These are phyloP conservation scores for Gadus macrocephalus DNA, from an alignment of 2,113 vertebrate species.

Conservation along the genomic window DNA sequence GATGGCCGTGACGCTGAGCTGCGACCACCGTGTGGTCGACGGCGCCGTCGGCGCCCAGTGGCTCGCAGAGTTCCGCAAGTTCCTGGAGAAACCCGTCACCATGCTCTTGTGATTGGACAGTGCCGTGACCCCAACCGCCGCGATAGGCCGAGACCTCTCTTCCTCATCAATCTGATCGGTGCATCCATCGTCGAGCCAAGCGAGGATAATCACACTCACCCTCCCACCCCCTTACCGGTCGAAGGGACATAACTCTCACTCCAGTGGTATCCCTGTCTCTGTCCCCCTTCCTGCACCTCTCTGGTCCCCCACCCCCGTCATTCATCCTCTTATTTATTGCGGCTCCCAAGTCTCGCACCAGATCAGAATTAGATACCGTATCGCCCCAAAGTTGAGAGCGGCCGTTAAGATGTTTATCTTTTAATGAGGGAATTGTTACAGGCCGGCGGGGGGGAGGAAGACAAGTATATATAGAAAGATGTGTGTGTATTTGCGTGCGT, in stretches of 20 bases:
- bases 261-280: conserved; percentile 31
- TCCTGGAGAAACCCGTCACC: conserved; percentile 87
- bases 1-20: conserved; percentile 96
- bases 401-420: conserved; percentile 19
- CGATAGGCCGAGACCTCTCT: conserved; percentile 21
- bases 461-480: conserved; percentile 1
- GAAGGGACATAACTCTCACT: conserved; percentile 51
- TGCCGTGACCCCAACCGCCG: conserved; percentile 21
- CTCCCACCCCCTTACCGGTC: conserved; percentile 23
- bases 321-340: conserved; percentile 59
- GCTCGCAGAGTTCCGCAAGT: conserved; percentile 91
- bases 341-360: conserved; percentile 31
- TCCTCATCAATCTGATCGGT: conserved; percentile 22
- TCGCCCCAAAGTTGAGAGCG: conserved; percentile 26
- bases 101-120: conserved; percentile 83
- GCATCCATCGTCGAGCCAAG: conserved; percentile 36
- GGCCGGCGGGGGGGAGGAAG: conserved; percentile 11
- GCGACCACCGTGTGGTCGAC: conserved; percentile 92
- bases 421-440: conserved; percentile 55
- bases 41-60: conserved; percentile 94
- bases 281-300: background rate
- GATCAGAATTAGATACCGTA: conserved; percentile 38
- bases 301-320: conserved; percentile 2
- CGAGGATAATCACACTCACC: conserved; percentile 56
- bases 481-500: conserved; percentile 22